Evolutionary conservation across 1,140 invertebrate genomes (phyloP), one percentile per base, ranked within the genome.

Genomic region (Atopsyche davidsoni): DNA sequence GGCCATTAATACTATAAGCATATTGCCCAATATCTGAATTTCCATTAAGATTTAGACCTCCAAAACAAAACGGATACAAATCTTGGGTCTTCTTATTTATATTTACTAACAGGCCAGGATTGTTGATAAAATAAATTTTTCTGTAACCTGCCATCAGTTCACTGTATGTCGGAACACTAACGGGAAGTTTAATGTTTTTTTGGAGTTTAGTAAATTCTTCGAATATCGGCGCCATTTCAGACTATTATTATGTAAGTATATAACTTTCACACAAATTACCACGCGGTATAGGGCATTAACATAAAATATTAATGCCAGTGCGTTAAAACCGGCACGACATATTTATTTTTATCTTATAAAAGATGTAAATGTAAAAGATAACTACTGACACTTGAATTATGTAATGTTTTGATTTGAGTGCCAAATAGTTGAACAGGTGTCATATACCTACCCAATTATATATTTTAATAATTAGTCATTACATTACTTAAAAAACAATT

Each of bases 31-130:
- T 41, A 11, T 16, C 11, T 43, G 46, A 53, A 22, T 53, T 58
- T 3, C 35, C 22, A 13, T 34, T 43, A 10, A 58, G 31, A 31
- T 47, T 58, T 9, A 58, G 23, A 16, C 57, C 57, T 19, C 32
- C 19, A 32, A 51, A 58, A 41, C 40, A 41, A 11, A 39, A 45
- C 1, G 57, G 57, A 41, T 55, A 58, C 4, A 58, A 17, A 24
- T 31, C 31, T 46, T 55, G 55, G 13, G 43, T 35, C 31, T 49
- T 45, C 9, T 42, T 36, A 25, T 58, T 46, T 3, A 58, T 46
- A 22, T 55, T 39, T 16, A 42, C 18, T 3, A 58, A 18, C n/a
- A 58, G 38, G 31, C 45, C 49, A 2, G 41, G 44, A 11, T 38
- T 43, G 4, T 41, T 34, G 14, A 43, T 23, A 14, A 53, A 39